phyloP scores from a whole-genome alignment of 2,797 vertebrate species.

The Scarus forsteni region DNA sequence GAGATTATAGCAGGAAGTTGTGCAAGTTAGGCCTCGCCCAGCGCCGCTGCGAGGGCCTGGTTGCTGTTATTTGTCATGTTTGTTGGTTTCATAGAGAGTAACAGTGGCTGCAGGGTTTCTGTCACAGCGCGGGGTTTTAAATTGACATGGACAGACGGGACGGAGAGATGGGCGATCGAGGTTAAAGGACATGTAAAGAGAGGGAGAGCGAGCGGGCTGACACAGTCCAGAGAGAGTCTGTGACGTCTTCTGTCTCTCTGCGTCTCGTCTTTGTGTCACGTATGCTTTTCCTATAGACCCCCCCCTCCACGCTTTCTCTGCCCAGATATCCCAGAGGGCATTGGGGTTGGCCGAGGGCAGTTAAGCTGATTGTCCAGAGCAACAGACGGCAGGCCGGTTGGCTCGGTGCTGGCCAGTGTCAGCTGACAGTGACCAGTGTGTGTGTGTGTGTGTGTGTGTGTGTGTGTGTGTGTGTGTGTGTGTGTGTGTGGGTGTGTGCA shows the following conservation, averaged over 20 bases:
- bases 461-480: too few species aligned
- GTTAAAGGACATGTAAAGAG: constrained; percentile 51
- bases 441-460: constrained; percentile 40
- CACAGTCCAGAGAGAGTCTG: constrained; percentile 68
- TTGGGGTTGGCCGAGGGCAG: constrained; percentile 54
- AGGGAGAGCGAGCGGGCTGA: constrained; percentile 57
- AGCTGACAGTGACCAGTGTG: constrained; percentile 42
- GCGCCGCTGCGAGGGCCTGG: neutral
- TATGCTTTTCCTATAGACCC: constrained; percentile 68
- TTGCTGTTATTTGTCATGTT: neutral
- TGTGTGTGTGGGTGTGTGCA: too few species aligned
- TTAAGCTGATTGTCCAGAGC: constrained; percentile 53
- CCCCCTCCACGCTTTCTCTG: constrained; percentile 18
- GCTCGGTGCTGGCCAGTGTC: constrained; percentile 56
- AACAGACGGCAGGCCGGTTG: constrained; percentile 49
- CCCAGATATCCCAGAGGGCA: constrained; percentile 60
- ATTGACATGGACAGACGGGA: constrained; percentile 42
- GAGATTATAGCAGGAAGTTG: neutral
- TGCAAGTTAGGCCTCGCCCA: neutral
- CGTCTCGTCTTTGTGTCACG: constrained; percentile 73
- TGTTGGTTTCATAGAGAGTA: neutral
- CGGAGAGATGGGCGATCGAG: constrained; percentile 34
- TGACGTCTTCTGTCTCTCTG: constrained; percentile 69
- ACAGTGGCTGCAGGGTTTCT: constrained; percentile 3
- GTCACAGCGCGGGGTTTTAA: neutral